A percentile compares a stretch with the other conserved stretches of the same genome.
phyloP scores from a whole-genome alignment of 2,888 invertebrate species.

The Atherix ibis region DNA sequence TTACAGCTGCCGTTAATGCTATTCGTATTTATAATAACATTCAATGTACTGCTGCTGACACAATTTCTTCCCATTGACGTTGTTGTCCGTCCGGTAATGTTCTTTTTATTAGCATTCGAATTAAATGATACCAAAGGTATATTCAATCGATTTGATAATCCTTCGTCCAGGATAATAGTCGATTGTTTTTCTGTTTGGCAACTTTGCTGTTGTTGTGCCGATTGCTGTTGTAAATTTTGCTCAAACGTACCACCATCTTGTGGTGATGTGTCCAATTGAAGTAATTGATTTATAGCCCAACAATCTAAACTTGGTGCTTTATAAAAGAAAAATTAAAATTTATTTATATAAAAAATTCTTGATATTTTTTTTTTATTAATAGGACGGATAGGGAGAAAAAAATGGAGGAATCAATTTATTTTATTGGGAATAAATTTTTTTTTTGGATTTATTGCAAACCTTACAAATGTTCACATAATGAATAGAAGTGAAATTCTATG shows the following conservation, averaged over 20 bases:
- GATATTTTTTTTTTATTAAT: too few relatives aligned
- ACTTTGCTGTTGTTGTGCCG: too few relatives aligned
- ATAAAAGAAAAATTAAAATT: slow-evolving; percentile 4
- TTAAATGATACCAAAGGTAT: too few relatives aligned
- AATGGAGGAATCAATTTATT: background rate
- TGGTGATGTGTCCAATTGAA: slow-evolving; percentile 12
- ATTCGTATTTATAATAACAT: slow-evolving; percentile 1
- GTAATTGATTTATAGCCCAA: slow-evolving; percentile 21
- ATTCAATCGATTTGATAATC: too few relatives aligned
- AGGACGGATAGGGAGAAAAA: background rate
- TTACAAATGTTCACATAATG: too few relatives aligned
- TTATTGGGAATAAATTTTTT: background rate
- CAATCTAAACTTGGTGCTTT: slow-evolving; percentile 27
- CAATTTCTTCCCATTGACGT: background rate
- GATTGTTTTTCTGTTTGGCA: too few relatives aligned
- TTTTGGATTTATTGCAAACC: too few relatives aligned
- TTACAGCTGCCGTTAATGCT: background rate
- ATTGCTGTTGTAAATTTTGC: slow-evolving; percentile 4
- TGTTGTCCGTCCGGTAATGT: slow-evolving; percentile 1
- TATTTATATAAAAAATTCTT: too few relatives aligned
- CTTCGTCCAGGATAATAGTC: background rate
- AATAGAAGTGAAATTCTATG: too few relatives aligned
- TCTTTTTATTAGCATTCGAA: slow-evolving; percentile 1
- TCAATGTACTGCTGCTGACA: background rate
- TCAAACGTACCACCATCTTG: background rate